Evolutionary conservation across 2,888 invertebrate species (phyloP).

Genomic region (Dascillus cervinus): DNA sequence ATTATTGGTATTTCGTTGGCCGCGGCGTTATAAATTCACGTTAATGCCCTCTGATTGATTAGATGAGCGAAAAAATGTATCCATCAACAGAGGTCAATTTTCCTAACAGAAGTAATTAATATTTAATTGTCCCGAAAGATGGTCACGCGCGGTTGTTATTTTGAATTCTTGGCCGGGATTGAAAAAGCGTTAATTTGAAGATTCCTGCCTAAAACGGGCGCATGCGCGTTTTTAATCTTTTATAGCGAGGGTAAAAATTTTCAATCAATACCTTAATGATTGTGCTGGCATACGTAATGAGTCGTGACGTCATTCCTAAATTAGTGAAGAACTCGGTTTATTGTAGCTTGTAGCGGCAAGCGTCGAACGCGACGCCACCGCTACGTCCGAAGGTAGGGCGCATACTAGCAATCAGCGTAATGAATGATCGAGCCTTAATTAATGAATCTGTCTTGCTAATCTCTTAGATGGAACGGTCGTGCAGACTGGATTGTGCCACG

Average conservation of each 20-base stretch:
- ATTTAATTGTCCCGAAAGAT: too few species aligned
- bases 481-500: conserved; percentile 37
- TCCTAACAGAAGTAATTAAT: too few species aligned
- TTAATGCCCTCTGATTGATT: too few species aligned
- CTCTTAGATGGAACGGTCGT: conserved; percentile 43
- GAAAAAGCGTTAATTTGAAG: conserved; percentile 39
- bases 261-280: conserved; percentile 44
- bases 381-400: conserved; percentile 13
- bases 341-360: neutral
- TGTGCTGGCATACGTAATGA: conserved; percentile 42
- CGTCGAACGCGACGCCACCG: conserved; percentile 8
- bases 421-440: conserved; percentile 45
- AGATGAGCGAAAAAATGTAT: too few species aligned
- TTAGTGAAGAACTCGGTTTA: conserved; percentile 24
- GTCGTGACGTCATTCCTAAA: conserved; percentile 39
- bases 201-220: conserved; percentile 32
- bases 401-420: conserved; percentile 41
- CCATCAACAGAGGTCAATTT: too few species aligned
- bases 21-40: too few species aligned
- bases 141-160: too few species aligned
- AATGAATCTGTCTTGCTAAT: conserved; percentile 47
- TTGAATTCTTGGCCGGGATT: too few species aligned
- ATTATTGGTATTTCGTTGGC: too few species aligned
- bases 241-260: conserved; percentile 34
- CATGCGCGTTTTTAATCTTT: conserved; percentile 30